Evolutionary conservation across 2,888 invertebrate genomes (phyloP).

Genomic region (Trichogramma dendrolimi): DNA sequence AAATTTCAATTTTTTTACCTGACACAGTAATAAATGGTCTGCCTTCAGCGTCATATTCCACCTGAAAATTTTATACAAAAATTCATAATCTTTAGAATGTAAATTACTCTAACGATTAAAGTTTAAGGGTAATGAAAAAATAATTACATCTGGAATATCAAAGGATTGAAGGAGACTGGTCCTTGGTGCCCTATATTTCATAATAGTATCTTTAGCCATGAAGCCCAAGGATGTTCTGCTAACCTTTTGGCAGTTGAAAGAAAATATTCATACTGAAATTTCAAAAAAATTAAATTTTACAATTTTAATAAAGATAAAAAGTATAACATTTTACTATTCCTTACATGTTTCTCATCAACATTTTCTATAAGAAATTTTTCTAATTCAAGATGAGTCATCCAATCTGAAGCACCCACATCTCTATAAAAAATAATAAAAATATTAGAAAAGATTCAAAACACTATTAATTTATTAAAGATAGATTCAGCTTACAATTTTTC

Average conservation of each 20-base stretch:
- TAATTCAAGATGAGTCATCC: conserved; percentile 66
- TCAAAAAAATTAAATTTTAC: neutral
- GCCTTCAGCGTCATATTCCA: conserved; percentile 66
- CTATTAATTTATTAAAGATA: neutral
- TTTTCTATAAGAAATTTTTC: conserved; percentile 65
- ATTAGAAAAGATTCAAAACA: conserved; percentile 15
- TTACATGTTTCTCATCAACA: conserved; percentile 61
- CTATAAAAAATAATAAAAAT: conserved; percentile 54
- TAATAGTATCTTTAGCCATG: conserved; percentile 68
- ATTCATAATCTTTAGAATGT: neutral
- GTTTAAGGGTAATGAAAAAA: neutral
- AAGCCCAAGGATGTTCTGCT: conserved; percentile 68
- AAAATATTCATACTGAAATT: conserved; percentile 65
- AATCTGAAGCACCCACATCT: conserved; percentile 58
- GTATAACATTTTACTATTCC: conserved; percentile 14
- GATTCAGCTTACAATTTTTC: conserved; percentile 54
- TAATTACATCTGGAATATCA: conserved; percentile 59
- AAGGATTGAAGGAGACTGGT: conserved; percentile 58
- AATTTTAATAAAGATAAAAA: conserved; percentile 1
- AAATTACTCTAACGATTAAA: neutral
- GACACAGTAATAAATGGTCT: conserved; percentile 58
- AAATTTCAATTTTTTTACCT: neutral
- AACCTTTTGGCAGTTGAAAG: conserved; percentile 69
- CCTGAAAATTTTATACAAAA: conserved; percentile 46
- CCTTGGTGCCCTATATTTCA: conserved; percentile 63